Evolutionary conservation across 1,140 invertebrate species (phyloP).

Genomic region (Macrostomum lignano): DNA sequence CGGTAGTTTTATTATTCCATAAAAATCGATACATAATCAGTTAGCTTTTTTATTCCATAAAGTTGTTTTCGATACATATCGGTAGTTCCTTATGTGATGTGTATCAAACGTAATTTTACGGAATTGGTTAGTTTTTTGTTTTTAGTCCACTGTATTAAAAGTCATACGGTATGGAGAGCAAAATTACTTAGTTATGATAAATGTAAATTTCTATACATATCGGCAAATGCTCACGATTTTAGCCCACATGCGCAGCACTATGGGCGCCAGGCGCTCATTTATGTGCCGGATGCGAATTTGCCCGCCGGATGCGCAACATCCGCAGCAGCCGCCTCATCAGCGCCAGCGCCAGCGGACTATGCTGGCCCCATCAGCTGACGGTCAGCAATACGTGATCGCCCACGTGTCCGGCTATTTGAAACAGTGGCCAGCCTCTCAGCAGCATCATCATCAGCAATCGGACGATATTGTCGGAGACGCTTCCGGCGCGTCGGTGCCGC

Average conservation of each 20-base stretch:
- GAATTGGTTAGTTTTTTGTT: too few species aligned
- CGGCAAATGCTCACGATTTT: slow-evolving; percentile 7
- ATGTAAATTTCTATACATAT: not conserved
- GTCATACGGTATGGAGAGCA: too few species aligned
- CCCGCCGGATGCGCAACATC: slow-evolving; percentile 26
- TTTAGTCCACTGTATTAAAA: too few species aligned
- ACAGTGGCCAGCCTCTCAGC: too few species aligned
- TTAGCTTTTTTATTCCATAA: too few species aligned
- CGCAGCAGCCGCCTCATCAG: slow-evolving; percentile 21
- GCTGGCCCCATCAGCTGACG: slow-evolving; percentile 62
- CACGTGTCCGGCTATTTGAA: slow-evolving; percentile 98
- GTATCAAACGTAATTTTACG: too few species aligned
- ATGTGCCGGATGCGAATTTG: slow-evolving; percentile 95
- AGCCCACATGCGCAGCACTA: slow-evolving; percentile 81
- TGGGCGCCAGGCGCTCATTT: slow-evolving; percentile 85
- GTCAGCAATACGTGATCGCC: slow-evolving; percentile 70
- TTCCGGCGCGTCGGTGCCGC: slow-evolving; percentile 43
- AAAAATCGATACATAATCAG: too few species aligned
- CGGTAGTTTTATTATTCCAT: too few species aligned
- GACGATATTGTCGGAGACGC: slow-evolving; percentile 42
- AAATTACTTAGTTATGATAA: too few species aligned
- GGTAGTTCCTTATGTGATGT: too few species aligned
- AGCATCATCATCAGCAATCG: too few species aligned
- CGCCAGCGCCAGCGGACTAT: slow-evolving; percentile 40
- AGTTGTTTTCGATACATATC: too few species aligned